Evolutionary conservation across 1,140 invertebrate species (phyloP), one percentile per base, ranked within the genome.

Genomic region (Copidosoma floridanum): DNA sequence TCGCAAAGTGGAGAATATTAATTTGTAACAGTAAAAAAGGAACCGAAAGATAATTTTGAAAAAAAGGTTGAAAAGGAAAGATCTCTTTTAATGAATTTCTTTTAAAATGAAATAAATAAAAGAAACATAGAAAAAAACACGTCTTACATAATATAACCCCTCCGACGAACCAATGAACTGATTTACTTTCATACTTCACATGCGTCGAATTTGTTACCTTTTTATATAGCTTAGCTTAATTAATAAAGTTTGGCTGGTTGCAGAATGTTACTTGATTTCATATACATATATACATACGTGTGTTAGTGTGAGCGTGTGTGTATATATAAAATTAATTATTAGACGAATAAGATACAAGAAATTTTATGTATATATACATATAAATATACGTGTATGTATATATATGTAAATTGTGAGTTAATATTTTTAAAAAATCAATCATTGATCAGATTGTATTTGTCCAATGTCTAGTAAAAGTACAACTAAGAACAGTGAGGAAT

Each of bases 151-250:
- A 67, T 65, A 64, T 71, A 71, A 58, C 70, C 67, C 69, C 62
- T 57, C 68, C 67, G 68, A 72, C 68, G 10, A 58, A 72, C 59
- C 68, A 68, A 68, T 69, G 67, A 70, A 73, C 68, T 68, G 69
- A 75, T 78, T 77, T 72, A 71, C 65, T 77, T 64, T 73, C 70
- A 57, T 71, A 75, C 66, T 74, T 70, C 67, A n/a, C n/a, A 69
- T 74, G 71, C 71, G 73, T 74, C 73, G 75, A 75, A 77, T 79
- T 79, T 78, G 73, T 78, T 78, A 75, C 73, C 68, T 73, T 77
- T 77, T 78, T 71, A 72, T 62, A 62, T 75, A 76, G 75, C 71
- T 74, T 71, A 78, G 73, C 75, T 79, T 78, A 75, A 56, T 75
- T 70, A 63, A 78, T 75, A 70, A 68, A 72, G 66, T 66, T 69